Evolutionary conservation across 2,797 vertebrate species (phyloP).

Genomic region (Linurgus olivaceus): DNA sequence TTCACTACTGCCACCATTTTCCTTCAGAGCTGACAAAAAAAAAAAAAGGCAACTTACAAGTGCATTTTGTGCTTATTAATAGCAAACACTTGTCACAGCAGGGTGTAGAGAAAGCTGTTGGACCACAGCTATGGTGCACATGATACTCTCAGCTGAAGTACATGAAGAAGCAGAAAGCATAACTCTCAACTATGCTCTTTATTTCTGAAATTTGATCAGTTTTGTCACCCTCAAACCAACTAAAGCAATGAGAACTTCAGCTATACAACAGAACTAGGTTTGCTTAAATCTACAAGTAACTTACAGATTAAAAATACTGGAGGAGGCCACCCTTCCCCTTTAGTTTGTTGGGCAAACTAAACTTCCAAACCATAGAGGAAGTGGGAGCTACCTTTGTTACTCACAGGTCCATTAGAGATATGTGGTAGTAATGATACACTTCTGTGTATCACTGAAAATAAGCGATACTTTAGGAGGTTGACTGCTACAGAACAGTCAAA

Average conservation of each 20-base stretch:
- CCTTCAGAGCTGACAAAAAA: neutral
- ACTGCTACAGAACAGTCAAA: neutral
- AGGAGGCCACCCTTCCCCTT: neutral
- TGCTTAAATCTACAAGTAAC: neutral
- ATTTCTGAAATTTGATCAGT: neutral
- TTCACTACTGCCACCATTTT: neutral
- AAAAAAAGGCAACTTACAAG: neutral
- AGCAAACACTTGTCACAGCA: neutral
- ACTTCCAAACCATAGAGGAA: fast-evolving
- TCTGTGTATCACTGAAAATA: neutral
- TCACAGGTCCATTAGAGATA: neutral
- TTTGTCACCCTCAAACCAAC: neutral
- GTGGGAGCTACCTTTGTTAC: fast-evolving
- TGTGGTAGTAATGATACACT: neutral
- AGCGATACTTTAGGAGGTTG: neutral
- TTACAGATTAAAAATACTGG: neutral
- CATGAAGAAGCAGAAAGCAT: neutral
- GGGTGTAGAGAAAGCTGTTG: neutral
- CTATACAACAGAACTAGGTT: neutral
- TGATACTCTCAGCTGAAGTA: neutral
- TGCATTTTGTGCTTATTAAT: neutral
- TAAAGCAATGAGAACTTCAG: neutral
- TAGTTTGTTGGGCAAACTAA: neutral
- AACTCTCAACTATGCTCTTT: neutral
- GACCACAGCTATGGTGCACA: neutral